These are phyloP conservation scores for Eristalis intricaria DNA, from an alignment of 2,888 invertebrate species.

Conservation along the genomic window DNA sequence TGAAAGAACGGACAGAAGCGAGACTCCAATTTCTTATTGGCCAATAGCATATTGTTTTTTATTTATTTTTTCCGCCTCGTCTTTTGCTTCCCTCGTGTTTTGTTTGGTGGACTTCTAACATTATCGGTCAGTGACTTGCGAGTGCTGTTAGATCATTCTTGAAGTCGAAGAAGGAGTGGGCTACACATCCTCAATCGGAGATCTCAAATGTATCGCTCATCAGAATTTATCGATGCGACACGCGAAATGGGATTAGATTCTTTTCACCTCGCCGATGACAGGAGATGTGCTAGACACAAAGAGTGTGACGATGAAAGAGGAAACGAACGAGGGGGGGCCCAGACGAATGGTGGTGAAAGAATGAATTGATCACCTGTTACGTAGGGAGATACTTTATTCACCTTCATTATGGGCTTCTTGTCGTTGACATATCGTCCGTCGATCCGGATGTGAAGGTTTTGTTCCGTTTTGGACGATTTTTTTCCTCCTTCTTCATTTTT, in stretches of 20 bases:
- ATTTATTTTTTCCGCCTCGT: not conserved
- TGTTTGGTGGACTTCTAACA: slow-evolving; percentile 38
- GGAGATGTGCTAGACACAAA: not conserved
- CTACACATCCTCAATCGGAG: not conserved
- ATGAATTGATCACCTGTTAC: slow-evolving; percentile 30
- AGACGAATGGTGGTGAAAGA: not conserved
- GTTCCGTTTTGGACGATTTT: slow-evolving; percentile 41
- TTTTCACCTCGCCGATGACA: slow-evolving; percentile 4
- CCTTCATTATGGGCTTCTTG: slow-evolving; percentile 35
- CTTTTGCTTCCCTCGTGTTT: not conserved
- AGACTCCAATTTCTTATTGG: slow-evolving; percentile 11
- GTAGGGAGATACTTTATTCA: not conserved
- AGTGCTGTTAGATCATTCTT: slow-evolving; percentile 26
- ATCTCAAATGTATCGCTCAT: not conserved
- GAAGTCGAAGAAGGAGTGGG: not conserved
- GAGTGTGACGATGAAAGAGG: not conserved
- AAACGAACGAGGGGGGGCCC: not conserved
- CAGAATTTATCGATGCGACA: slow-evolving; percentile 32
- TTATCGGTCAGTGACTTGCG: slow-evolving; percentile 39
- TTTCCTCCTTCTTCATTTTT: not conserved
- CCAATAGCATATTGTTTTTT: slow-evolving; percentile 6
- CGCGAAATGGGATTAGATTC: slow-evolving; percentile 53
- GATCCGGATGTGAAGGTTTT: slow-evolving; percentile 65
- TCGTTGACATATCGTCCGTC: slow-evolving; percentile 31
- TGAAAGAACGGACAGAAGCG: not conserved